Percentiles rank a stretch among this genome's conserved stretches.
These are phyloP conservation scores for Chiridota heheva DNA, from an alignment of 35 echinoderm and acorn worm species.

Conservation along the genomic window DNA sequence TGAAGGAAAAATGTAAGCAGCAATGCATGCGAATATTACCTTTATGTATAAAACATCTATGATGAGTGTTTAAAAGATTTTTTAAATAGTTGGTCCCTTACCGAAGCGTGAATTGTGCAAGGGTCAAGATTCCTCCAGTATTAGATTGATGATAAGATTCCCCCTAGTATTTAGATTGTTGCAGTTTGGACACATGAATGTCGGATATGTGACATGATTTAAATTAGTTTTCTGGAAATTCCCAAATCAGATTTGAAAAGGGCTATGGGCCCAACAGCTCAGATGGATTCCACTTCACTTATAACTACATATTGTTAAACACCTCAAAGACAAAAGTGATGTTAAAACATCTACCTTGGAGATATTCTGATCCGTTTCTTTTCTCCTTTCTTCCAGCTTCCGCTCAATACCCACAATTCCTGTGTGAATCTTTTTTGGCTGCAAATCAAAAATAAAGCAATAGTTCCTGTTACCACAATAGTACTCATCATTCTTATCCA, in stretches of 20 bases:
- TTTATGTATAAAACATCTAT: too few relatives aligned
- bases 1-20: too few relatives aligned
- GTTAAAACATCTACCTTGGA: slow-evolving; percentile 60
- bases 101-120: too few relatives aligned
- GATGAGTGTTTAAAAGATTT: too few relatives aligned
- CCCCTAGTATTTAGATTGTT: too few relatives aligned
- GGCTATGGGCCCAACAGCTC: too few relatives aligned
- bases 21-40: too few relatives aligned
- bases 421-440: slow-evolving; percentile 78
- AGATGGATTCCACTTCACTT: background rate
- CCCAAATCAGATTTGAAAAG: background rate
- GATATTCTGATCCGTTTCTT: slow-evolving; percentile 90
- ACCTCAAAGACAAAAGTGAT: background rate
- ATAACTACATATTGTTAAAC: background rate
- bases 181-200: background rate
- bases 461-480: background rate
- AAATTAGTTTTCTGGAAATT: background rate
- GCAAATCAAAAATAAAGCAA: slow-evolving; percentile 1
- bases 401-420: slow-evolving; percentile 97
- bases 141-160: too few relatives aligned
- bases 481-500: background rate
- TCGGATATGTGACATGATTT: background rate
- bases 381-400: slow-evolving; percentile 80
- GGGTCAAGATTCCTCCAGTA: too few relatives aligned
- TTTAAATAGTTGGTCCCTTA: too few relatives aligned